Percentiles rank a stretch among this genome's conserved stretches.
phyloP scores from a whole-genome alignment of 2,797 vertebrate species.

The Cygnus olor region DNA sequence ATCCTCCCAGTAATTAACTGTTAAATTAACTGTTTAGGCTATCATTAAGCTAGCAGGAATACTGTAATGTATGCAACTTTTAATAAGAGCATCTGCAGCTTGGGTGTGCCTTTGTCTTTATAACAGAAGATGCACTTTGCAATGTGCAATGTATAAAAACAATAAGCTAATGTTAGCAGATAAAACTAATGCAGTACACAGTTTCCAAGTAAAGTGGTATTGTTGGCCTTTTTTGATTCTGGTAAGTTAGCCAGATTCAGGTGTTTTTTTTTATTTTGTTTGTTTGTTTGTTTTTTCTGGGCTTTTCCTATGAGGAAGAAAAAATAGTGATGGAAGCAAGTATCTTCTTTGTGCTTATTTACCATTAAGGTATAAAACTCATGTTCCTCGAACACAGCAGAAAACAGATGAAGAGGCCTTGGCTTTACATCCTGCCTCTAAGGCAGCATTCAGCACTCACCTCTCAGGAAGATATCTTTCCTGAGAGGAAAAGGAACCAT shows the following conservation, averaged over 20 bases:
- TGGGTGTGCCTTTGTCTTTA: not conserved
- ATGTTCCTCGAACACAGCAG: not conserved
- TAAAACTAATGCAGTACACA: not conserved
- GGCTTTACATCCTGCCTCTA: not conserved
- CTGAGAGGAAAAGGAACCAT: not conserved
- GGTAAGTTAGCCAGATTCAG: not conserved
- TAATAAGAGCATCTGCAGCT: slow-evolving; percentile 12
- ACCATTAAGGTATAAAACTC: not conserved
- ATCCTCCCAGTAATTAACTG: not conserved
- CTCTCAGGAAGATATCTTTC: not conserved
- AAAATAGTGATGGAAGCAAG: not conserved
- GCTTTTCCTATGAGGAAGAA: not conserved
- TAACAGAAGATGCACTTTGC: not conserved
- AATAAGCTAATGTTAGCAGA: not conserved
- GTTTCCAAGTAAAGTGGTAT: not conserved
- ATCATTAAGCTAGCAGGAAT: not conserved
- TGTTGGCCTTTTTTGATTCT: not conserved
- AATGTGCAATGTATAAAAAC: not conserved
- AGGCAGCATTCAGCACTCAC: not conserved
- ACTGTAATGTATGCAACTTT: not conserved
- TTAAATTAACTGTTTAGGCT: not conserved
- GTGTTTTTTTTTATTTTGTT: not conserved
- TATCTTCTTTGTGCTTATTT: not conserved
- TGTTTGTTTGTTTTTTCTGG: not conserved
- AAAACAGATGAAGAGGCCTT: not conserved